Evolutionary conservation across 2,113 vertebrate species (phyloP).

Genomic region (Hipposideros armiger): DNA sequence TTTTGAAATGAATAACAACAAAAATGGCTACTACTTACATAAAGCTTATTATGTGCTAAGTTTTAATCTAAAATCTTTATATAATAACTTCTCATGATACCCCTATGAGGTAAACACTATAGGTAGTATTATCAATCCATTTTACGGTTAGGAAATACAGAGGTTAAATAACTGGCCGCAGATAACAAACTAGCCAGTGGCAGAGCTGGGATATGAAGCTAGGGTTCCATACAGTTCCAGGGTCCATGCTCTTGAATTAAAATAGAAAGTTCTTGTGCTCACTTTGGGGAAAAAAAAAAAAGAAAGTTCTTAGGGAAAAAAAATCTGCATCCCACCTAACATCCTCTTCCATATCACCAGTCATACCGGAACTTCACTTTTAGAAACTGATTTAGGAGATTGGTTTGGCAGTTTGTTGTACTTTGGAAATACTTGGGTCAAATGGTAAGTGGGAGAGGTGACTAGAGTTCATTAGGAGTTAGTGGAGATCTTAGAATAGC

Average conservation of each 20-base stretch:
- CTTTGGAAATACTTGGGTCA: background rate
- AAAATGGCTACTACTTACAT: background rate
- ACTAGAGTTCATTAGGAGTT: background rate
- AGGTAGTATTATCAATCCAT: background rate
- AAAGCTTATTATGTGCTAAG: background rate
- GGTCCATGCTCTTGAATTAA: background rate
- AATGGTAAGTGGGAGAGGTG: background rate
- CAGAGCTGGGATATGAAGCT: background rate
- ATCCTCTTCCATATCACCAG: background rate
- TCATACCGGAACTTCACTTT: background rate
- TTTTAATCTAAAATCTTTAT: slow-evolving; percentile 36
- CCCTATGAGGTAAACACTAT: background rate
- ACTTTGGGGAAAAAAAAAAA: background rate
- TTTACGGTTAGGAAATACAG: slow-evolving; percentile 11
- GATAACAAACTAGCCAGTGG: background rate
- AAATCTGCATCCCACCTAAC: background rate
- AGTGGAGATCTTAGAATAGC: background rate
- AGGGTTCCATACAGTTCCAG: background rate
- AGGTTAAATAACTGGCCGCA: background rate
- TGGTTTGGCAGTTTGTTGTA: slow-evolving; percentile 12
- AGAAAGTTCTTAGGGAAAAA: background rate
- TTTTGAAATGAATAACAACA: slow-evolving; percentile 15
- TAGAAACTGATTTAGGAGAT: slow-evolving; percentile 43
- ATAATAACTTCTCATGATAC: slow-evolving; percentile 25
- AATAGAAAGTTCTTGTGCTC: background rate